Conservation (phyloP, 2,888 invertebrate species). For the Hyles lineata region DNA sequence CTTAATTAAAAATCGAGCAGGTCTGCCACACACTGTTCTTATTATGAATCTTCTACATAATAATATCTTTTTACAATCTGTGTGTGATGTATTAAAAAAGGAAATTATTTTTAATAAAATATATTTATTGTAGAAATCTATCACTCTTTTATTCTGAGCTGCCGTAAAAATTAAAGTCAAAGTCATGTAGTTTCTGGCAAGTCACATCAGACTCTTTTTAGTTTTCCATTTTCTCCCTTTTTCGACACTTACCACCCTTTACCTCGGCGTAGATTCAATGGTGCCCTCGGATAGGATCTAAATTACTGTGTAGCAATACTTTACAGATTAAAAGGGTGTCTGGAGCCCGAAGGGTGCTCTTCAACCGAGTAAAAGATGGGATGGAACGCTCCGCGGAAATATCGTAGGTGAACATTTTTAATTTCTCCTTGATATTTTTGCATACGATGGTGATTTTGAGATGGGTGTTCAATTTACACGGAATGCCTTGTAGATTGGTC, state of each 20-base stretch:
- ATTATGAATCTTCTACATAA: no score
- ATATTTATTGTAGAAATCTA: neutral
- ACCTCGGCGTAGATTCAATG: constrained; percentile 68
- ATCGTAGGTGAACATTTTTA: constrained; percentile 28
- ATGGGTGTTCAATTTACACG: constrained; percentile 10
- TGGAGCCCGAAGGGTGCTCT: constrained; percentile 64
- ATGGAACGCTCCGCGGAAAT: constrained; percentile 22
- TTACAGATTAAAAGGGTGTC: constrained; percentile 81
- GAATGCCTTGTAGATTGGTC: neutral
- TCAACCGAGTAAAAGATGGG: constrained; percentile 33
- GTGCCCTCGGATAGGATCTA: constrained; percentile 76
- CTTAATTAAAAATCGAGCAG: no score
- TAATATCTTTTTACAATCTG: no score
- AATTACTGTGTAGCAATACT: constrained; percentile 78
- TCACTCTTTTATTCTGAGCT: neutral
- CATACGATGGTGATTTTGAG: constrained; percentile 15
- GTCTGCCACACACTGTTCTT: no score
- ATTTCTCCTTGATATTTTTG: constrained; percentile 24
- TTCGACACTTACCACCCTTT: constrained; percentile 69
- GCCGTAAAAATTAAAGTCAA: neutral
- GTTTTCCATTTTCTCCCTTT: constrained; percentile 64
- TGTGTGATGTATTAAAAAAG: no score
- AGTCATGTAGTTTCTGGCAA: constrained; percentile 31
- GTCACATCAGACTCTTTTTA: constrained; percentile 54
- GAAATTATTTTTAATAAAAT: neutral